Percentiles rank a stretch among this genome's conserved stretches.
These are phyloP conservation scores for Malthinus seriepunctatus DNA, from an alignment of 2,888 invertebrate species.

Conservation along the genomic window DNA sequence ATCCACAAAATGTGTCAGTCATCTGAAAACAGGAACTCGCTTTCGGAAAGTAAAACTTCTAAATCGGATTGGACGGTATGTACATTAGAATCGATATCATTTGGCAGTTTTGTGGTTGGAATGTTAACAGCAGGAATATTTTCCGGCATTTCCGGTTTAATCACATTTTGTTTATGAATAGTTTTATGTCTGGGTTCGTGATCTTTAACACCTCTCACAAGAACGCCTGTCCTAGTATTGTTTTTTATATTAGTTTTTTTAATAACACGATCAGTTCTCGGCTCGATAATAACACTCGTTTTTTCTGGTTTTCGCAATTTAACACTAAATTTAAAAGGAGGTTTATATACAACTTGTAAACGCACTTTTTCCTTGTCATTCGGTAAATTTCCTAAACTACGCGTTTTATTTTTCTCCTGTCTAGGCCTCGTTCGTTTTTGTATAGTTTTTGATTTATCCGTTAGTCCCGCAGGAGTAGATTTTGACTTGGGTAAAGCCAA, in stretches of 20 bases:
- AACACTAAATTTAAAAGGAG: conserved; percentile 84
- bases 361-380: conserved; percentile 68
- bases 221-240: conserved; percentile 54
- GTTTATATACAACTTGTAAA: conserved; percentile 84
- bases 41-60: conserved; percentile 63
- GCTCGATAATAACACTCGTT: conserved; percentile 64
- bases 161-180: conserved; percentile 38
- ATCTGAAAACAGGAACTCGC: conserved; percentile 60
- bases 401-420: conserved; percentile 62
- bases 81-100: conserved; percentile 60
- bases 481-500: conserved; percentile 77
- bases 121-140: conserved; percentile 18
- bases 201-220: conserved; percentile 53
- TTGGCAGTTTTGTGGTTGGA: conserved; percentile 34
- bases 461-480: conserved; percentile 78
- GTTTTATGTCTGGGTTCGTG: conserved; percentile 40
- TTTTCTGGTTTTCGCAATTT: conserved; percentile 76
- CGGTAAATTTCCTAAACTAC: conserved; percentile 71
- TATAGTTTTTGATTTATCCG: conserved; percentile 61
- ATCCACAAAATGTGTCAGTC: conserved; percentile 47
- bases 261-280: conserved; percentile 55
- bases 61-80: conserved; percentile 66
- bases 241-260: conserved; percentile 36
- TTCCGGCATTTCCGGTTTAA: conserved; percentile 44
- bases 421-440: conserved; percentile 56